phyloP scores from a whole-genome alignment of 2,888 invertebrate genomes.

The Therioaphis trifolii region DNA sequence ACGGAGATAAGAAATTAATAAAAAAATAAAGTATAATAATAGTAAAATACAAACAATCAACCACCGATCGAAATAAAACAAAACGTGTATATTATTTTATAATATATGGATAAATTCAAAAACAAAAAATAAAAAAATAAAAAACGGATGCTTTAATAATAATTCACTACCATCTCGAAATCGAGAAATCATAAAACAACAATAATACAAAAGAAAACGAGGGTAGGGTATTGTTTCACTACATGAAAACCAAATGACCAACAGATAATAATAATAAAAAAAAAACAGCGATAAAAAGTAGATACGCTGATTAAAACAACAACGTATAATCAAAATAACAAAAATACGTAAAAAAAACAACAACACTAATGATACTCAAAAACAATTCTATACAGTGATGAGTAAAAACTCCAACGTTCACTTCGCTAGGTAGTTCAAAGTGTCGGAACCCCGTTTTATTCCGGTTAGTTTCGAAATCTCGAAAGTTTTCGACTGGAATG shows the following conservation, averaged over 20 bases:
- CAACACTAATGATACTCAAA: background rate
- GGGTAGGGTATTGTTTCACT: background rate
- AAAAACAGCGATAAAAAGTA: background rate
- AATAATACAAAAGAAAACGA: background rate
- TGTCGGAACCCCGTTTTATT: too few relatives aligned
- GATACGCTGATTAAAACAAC: background rate
- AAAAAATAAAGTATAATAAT: conserved; percentile 23
- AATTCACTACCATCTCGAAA: conserved; percentile 31
- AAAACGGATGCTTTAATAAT: background rate
- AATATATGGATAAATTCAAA: background rate
- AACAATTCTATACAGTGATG: background rate
- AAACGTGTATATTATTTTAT: too few relatives aligned
- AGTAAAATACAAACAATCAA: conserved; percentile 1
- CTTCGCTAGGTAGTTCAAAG: too few relatives aligned
- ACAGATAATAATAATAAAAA: background rate
- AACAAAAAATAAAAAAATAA: background rate
- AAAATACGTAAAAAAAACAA: background rate
- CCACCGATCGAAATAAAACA: background rate
- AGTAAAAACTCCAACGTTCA: too few relatives aligned
- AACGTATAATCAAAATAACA: background rate
- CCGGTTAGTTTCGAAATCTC: background rate
- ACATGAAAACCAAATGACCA: background rate
- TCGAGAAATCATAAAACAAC: background rate
- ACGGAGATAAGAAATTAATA: background rate
- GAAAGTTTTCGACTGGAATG: background rate